Base-by-base conservation (phyloP, 2,113 vertebrate species). In the Caranx melampygus region DNA sequence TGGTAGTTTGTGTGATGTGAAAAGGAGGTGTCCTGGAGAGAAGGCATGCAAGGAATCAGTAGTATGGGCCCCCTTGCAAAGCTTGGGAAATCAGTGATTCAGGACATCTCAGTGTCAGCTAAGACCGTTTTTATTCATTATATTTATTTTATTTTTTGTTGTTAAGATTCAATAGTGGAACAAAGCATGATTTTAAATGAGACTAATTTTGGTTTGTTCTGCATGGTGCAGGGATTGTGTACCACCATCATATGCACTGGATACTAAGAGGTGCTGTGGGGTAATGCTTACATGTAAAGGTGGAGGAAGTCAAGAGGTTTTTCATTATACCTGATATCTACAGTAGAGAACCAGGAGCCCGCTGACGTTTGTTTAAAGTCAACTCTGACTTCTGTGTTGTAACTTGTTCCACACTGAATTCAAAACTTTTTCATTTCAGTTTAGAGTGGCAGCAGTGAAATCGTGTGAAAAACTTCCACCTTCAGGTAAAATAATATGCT, bases 41-140 rank as follows among this genome's bases (percentile, higher is more conserved):
- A 89, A 93, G 86, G 89, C 82, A 92, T 92, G 90, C 76, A 16
- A 78, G 88, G 88, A 92, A 90, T 91, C 79, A 91, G 64, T 12
- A 83, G 84, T 40, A 75, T 87, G 85, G 47, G 47, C 64, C 83
- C 81, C 83, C 89, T 70, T 83, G 81, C 86, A 86, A 90, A 91
- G 91, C 64, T 9, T 64, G 58, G 71, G 82, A 90, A 78, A 78
- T 58, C 77, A 81, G 62, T 72, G 67, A 83, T 84, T 89, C 83
- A 85, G 83, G 79, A 77, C 54, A 78, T 78, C 42, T 63, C n/a
- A 65, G 26, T 49, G 55, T 37, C 58, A 75, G 68, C 18, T 18
- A 6, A n/a, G 18, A 10, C 8, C 45, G 26, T 6, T 26, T 55
- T 16, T 72, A 66, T 26, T 26, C 26, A 26, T 26, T 26, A 26